Evolutionary conservation across 2,113 vertebrate species (phyloP).

Genomic region (Hemicordylus capensis): DNA sequence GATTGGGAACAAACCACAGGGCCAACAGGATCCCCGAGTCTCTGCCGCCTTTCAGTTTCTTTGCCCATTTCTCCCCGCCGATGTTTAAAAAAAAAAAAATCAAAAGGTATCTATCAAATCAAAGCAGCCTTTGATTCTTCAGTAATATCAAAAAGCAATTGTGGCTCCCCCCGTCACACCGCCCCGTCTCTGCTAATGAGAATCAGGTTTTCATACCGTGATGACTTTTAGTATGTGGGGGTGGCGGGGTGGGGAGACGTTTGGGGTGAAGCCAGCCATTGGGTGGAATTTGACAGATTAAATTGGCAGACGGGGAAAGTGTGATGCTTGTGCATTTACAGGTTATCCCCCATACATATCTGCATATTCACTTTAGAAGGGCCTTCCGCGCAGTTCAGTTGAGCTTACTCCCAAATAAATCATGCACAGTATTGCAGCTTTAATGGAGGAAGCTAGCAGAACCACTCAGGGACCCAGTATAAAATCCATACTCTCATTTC

Average conservation of each 20-base stretch:
- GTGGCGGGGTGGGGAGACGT: background rate
- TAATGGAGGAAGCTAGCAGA: background rate
- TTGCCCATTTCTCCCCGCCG: no score
- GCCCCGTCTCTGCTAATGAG: background rate
- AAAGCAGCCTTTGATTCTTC: conserved; percentile 5
- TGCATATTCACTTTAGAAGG: background rate
- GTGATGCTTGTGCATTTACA: background rate
- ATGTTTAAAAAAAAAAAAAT: background rate
- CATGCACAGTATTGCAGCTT: background rate
- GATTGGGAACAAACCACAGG: background rate
- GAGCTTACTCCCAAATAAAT: background rate
- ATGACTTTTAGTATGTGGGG: background rate
- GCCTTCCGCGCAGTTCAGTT: background rate
- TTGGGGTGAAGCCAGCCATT: background rate
- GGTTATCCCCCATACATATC: background rate
- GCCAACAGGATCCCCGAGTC: background rate
- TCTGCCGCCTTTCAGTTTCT: background rate
- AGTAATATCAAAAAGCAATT: background rate
- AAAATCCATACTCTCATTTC: background rate
- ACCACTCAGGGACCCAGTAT: background rate
- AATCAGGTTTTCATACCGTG: background rate
- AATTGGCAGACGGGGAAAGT: background rate
- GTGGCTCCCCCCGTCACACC: no score
- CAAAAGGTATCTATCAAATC: background rate
- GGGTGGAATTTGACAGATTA: background rate